Base-by-base conservation (phyloP, 1,140 invertebrate genomes). In the Hycleus phaleratus region DNA sequence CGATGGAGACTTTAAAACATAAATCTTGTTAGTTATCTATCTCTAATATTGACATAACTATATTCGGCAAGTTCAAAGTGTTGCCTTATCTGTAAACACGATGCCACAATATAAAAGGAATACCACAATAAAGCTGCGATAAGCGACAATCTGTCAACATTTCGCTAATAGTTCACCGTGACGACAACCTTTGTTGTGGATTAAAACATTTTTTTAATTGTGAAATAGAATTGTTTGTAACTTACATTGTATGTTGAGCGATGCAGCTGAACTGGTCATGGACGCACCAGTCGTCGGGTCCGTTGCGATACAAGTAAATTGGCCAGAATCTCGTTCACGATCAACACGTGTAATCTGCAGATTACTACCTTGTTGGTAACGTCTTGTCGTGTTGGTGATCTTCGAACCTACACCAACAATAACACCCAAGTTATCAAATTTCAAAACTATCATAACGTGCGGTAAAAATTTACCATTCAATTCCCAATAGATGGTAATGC, bases 201-300 rank as follows among this genome's bases (percentile, higher is more conserved):
- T 18, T 18, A 18, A 18, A 18, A 18, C 18, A 18, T 18, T 18
- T 18, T 12, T 18, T 18, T 18, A 1, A 18, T 18, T 18, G 18
- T 18, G 18, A 18, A 18, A 32, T 32, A 32, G 4, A 7, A 32
- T 18, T 18, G 18, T 18, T 18, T 18, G 7, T 1, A 66, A 83
- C 82, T 83, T 74, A 84, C 82, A 85, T 66, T 80, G 73, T 47
- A 85, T 79, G 65, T 81, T 80, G 32, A 85, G 71, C 7, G 73
- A 71, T 5, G 80, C 81, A 6, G 79, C 74, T 38, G 74, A 74
- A 63, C 80, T 82, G 46, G 76, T 76, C 48, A 82, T 71, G 10
- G 81, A 77, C 59, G 78, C 76, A 24, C 75, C 75, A 2, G 73
- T 70, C 11, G 38, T 48, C 46, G 64, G 49, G 63, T 83, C 82